Percentiles rank a stretch among this genome's conserved stretches.
phyloP scores from a whole-genome alignment of 1,140 invertebrate species.

The Aphelinus certus region DNA sequence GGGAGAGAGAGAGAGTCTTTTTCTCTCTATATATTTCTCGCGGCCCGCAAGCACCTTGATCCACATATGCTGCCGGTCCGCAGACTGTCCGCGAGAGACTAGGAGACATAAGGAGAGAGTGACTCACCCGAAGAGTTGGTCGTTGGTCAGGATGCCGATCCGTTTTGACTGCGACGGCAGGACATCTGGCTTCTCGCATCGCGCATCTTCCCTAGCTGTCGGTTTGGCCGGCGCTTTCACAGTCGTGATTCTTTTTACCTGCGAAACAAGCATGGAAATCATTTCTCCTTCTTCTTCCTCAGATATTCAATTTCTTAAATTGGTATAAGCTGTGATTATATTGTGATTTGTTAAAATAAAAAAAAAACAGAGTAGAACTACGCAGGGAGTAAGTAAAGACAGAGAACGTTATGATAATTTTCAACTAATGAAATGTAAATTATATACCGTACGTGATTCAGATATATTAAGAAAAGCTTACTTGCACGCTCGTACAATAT shows the following conservation, averaged over 20 bases:
- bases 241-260: constrained; percentile 16
- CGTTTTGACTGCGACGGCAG: constrained; percentile 21
- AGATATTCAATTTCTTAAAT: no score
- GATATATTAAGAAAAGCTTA: no score
- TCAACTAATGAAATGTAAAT: no score
- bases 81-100: neutral
- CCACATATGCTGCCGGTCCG: constrained; percentile 36
- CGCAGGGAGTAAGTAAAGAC: no score
- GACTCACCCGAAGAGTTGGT: constrained; percentile 33
- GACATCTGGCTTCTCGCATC: constrained; percentile 21
- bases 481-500: no score
- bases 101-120: constrained; percentile 34
- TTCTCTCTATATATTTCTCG: no score
- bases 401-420: no score
- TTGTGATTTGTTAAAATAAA: no score
- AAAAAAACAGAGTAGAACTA: no score
- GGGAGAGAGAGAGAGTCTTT: neutral
- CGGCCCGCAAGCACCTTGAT: constrained; percentile 25
- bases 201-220: constrained; percentile 12
- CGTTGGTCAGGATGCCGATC: neutral
- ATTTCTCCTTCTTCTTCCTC: no score
- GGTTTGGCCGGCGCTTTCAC: neutral
- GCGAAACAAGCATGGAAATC: neutral
- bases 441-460: no score
- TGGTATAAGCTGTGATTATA: neutral